phyloP scores from a whole-genome alignment of 2,797 vertebrate genomes.

The Alosa sapidissima region DNA sequence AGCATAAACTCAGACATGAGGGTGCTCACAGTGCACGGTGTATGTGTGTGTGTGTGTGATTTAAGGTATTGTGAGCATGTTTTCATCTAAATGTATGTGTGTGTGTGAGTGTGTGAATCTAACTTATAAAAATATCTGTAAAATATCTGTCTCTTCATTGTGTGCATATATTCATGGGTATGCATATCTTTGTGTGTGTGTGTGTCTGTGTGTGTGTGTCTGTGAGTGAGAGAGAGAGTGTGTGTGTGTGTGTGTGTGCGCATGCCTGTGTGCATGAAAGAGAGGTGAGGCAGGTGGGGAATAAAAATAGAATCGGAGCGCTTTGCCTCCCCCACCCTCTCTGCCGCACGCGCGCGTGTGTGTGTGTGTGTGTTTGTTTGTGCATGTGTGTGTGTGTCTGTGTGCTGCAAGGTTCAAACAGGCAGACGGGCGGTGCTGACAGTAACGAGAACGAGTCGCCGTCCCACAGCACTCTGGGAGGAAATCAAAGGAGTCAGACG shows the following conservation, averaged over 20 bases:
- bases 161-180: background rate
- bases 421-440: conserved; percentile 1
- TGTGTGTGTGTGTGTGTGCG: background rate
- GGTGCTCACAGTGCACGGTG: background rate
- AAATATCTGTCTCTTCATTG: background rate
- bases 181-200: too few species aligned
- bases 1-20: background rate
- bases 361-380: too few species aligned
- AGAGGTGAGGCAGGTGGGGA: background rate
- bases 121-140: too few species aligned
- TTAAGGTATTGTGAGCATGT: background rate
- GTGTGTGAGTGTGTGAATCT: background rate
- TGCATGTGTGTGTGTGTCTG: too few species aligned
- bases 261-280: background rate
- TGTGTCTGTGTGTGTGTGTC: conserved; percentile 14
- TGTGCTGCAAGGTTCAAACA: background rate
- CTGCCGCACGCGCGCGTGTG: background rate
- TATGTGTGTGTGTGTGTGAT: background rate
- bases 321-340: background rate
- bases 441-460: background rate
- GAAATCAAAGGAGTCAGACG: conserved; percentile 7
- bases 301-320: background rate
- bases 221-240: background rate
- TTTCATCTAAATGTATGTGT: background rate
- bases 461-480: background rate